phyloP scores from a whole-genome alignment of 2,113 vertebrate genomes.

The Tenebrosternarchus preto region DNA sequence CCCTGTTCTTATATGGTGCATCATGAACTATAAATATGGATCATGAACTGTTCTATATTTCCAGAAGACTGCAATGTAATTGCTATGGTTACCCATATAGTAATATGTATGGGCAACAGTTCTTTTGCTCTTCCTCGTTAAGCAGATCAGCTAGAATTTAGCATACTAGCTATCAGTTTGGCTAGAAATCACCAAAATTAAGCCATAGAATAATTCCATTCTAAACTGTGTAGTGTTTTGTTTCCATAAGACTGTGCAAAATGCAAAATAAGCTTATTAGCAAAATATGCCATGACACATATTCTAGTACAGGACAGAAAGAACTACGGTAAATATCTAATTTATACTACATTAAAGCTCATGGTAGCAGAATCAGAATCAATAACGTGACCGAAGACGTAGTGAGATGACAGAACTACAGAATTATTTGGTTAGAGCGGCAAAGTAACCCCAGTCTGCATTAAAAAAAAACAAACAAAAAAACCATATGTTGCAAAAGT shows the following conservation, averaged over 20 bases:
- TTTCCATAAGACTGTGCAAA: background rate
- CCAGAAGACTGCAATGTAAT: background rate
- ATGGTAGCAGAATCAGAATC: no score
- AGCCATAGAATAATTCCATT: background rate
- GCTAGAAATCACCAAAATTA: background rate
- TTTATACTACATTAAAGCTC: background rate
- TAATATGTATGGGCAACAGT: background rate
- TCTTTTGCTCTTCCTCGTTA: background rate
- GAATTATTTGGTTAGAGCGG: background rate
- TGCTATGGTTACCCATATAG: background rate
- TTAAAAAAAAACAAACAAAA: background rate
- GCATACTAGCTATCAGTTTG: no score
- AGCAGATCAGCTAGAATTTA: no score
- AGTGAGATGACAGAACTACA: background rate
- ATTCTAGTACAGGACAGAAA: background rate
- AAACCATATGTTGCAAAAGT: background rate
- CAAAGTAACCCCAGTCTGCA: background rate
- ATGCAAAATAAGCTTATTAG: background rate
- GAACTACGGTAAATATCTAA: background rate
- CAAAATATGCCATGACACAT: background rate
- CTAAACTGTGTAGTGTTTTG: background rate
- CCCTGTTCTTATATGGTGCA: background rate
- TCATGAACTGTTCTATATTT: background rate
- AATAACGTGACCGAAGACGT: no score
- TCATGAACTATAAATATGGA: background rate